A percentile compares a stretch with the other conserved stretches of the same genome.
These are phyloP conservation scores for human DNA, from an alignment of 2,113 vertebrate genomes.

Conservation along the genomic window DNA sequence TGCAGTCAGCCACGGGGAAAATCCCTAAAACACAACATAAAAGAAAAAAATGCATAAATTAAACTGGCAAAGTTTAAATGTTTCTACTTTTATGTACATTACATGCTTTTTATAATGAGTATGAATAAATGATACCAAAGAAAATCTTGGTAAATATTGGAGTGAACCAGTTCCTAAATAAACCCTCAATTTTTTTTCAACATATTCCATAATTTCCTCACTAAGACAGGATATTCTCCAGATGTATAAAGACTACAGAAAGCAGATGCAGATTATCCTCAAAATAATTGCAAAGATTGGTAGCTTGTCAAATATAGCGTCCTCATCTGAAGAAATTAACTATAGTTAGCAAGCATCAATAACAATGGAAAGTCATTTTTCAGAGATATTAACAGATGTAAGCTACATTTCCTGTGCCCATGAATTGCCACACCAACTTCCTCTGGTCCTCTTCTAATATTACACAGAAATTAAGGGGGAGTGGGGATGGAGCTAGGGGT, in stretches of 20 bases:
- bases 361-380: neutral
- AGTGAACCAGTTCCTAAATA: neutral
- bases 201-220: neutral
- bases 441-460: neutral
- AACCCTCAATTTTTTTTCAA: neutral
- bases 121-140: constrained; percentile 16
- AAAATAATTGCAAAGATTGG: neutral
- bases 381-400: neutral
- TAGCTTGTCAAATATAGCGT: neutral
- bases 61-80: constrained; percentile 54
- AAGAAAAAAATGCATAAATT: constrained; percentile 53
- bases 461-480: neutral
- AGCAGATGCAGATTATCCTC: neutral
- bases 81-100: constrained; percentile 25
- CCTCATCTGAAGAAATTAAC: neutral
- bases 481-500: neutral
- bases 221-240: neutral
- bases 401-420: neutral
- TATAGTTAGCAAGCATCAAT: neutral
- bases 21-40: constrained; percentile 50
- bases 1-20: constrained; percentile 31
- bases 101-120: neutral
- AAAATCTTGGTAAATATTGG: neutral
- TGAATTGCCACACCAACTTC: neutral
- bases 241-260: neutral